A percentile compares a stretch with the other conserved stretches of the same genome.
Evolutionary conservation across 2,888 invertebrate genomes (phyloP).

Genomic region (Malacosoma neustria): DNA sequence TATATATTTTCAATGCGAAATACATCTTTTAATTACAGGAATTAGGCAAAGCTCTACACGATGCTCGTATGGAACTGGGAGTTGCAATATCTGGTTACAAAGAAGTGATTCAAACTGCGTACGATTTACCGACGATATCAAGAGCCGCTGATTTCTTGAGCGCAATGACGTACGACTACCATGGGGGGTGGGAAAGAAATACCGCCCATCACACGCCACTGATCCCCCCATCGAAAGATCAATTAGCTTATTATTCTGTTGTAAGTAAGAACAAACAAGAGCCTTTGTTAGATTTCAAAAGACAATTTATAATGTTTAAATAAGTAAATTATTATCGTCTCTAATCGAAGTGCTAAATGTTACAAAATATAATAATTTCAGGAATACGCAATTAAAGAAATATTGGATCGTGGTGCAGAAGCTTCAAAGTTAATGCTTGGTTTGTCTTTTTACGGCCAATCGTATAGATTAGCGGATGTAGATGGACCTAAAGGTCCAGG

Average conservation of each 20-base stretch:
- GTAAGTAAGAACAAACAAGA: slow-evolving; percentile 59
- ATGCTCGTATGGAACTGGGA: slow-evolving; percentile 82
- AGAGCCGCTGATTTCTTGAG: slow-evolving; percentile 85
- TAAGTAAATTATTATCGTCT: no score
- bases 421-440: slow-evolving; percentile 86
- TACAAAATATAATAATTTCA: slow-evolving; percentile 39
- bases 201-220: slow-evolving; percentile 90
- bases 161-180: slow-evolving; percentile 92
- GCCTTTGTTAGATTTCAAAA: background rate
- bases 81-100: slow-evolving; percentile 92
- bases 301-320: no score
- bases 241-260: slow-evolving; percentile 84
- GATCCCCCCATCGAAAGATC: slow-evolving; percentile 77
- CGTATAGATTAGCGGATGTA: slow-evolving; percentile 78
- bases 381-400: slow-evolving; percentile 88
- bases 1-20: no score
- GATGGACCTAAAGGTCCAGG: slow-evolving; percentile 68
- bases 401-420: slow-evolving; percentile 83
- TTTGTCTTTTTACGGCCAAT: slow-evolving; percentile 91
- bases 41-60: slow-evolving; percentile 78
- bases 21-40: no score
- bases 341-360: no score
- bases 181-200: slow-evolving; percentile 89
- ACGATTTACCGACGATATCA: slow-evolving; percentile 83
- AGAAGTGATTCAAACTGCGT: slow-evolving; percentile 90